These are phyloP conservation scores for Aphelinus certus DNA, from an alignment of 1,140 invertebrate genomes.

Conservation along the genomic window DNA sequence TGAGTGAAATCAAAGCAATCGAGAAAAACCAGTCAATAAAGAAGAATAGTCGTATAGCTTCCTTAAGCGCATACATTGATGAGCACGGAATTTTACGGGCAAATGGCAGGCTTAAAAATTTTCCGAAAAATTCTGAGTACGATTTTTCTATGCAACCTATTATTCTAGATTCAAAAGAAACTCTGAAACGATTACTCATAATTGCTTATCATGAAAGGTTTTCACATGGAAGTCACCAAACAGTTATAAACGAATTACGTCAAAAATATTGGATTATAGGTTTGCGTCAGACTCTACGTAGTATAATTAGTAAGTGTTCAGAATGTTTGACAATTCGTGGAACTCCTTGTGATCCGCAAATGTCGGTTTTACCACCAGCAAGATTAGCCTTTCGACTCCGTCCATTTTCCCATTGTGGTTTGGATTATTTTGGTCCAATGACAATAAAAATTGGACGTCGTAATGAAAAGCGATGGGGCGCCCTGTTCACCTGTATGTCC, in stretches of 20 bases:
- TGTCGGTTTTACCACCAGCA: slow-evolving; percentile 16
- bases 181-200: background rate
- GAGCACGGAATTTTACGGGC: background rate
- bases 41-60: background rate
- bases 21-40: background rate
- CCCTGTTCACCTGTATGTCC: slow-evolving; percentile 49
- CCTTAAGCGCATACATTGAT: background rate
- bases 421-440: slow-evolving; percentile 53
- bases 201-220: background rate
- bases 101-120: background rate
- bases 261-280: too few species aligned
- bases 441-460: slow-evolving; percentile 43
- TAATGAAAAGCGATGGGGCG: slow-evolving; percentile 51
- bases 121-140: background rate
- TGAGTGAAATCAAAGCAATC: background rate
- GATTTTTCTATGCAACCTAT: background rate
- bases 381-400: slow-evolving; percentile 27
- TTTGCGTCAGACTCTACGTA: too few species aligned
- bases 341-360: background rate
- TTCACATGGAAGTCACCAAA: background rate
- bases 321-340: too few species aligned
- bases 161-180: background rate
- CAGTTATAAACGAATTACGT: too few species aligned
- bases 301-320: too few species aligned
- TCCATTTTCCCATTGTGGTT: slow-evolving; percentile 48